Percentiles rank a stretch among this genome's conserved stretches.
phyloP scores from a whole-genome alignment of 2,888 invertebrate genomes.

The Dusona sp. region DNA sequence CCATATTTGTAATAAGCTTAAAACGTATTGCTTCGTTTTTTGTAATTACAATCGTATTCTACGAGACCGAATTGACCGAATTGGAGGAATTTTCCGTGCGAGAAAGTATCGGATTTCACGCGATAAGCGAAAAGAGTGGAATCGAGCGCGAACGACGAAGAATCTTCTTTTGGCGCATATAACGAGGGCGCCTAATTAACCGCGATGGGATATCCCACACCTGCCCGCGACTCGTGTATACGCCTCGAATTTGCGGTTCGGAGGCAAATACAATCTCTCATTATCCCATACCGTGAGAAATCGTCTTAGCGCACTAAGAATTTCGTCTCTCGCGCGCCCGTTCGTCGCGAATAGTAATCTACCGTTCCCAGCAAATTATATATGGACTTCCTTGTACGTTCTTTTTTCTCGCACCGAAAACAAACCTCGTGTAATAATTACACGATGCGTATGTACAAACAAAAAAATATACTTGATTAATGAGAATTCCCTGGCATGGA shows the following conservation, averaged over 20 bases:
- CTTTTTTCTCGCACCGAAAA: conserved; percentile 14
- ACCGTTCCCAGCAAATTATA: conserved; percentile 19
- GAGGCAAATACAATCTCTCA: conserved; percentile 32
- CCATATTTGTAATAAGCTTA: neutral
- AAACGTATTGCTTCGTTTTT: neutral
- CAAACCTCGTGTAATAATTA: neutral
- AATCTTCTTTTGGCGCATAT: conserved; percentile 57
- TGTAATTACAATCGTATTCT: neutral
- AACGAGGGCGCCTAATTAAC: conserved; percentile 67
- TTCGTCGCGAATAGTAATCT: conserved; percentile 1
- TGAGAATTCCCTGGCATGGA: neutral
- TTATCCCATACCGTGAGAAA: conserved; percentile 56
- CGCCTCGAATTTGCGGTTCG: conserved; percentile 21
- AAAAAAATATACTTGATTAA: neutral
- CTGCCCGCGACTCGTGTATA: neutral
- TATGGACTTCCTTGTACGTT: conserved; percentile 12
- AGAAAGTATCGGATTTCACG: conserved; percentile 54
- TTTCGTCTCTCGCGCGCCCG: neutral
- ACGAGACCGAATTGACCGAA: conserved; percentile 25
- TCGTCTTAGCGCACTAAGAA: neutral
- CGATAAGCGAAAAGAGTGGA: conserved; percentile 34
- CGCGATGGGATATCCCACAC: conserved; percentile 54
- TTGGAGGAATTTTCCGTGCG: conserved; percentile 50
- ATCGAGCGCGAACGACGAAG: conserved; percentile 31
- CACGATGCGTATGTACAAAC: neutral